Evolutionary conservation across 2,888 invertebrate genomes (phyloP).

Genomic region (Cephus rjabovi): DNA sequence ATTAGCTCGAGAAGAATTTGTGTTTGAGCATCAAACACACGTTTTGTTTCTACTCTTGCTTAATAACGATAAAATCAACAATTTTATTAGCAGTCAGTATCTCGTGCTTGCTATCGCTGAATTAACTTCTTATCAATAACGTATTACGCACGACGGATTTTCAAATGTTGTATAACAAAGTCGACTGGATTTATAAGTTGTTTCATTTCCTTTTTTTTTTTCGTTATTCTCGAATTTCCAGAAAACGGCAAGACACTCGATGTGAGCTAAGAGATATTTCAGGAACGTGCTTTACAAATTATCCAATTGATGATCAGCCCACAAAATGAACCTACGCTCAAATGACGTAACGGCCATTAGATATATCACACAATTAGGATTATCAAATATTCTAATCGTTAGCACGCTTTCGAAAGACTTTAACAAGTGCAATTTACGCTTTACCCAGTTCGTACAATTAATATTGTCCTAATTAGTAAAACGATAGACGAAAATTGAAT

Average conservation of each 20-base stretch:
- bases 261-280: slow-evolving; percentile 48
- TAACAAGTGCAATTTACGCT: neutral
- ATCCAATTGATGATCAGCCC: slow-evolving; percentile 51
- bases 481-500: neutral
- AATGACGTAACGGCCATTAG: slow-evolving; percentile 13
- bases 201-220: no score
- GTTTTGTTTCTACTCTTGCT: no score
- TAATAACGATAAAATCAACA: no score
- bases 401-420: neutral
- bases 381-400: neutral
- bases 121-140: no score
- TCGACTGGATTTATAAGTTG: slow-evolving; percentile 11
- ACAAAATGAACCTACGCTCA: slow-evolving; percentile 52
- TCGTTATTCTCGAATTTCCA: slow-evolving; percentile 18
- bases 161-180: neutral
- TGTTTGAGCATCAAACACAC: no score
- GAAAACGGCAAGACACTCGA: slow-evolving; percentile 31
- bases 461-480: neutral
- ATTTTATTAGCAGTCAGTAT: no score
- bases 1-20: no score
- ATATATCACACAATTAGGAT: no score
- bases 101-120: no score
- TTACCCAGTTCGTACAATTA: neutral
- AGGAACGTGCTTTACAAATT: slow-evolving; percentile 50
- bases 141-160: no score